Conservation (phyloP, 2,797 vertebrate genomes). For the Glossophaga mutica region DNA sequence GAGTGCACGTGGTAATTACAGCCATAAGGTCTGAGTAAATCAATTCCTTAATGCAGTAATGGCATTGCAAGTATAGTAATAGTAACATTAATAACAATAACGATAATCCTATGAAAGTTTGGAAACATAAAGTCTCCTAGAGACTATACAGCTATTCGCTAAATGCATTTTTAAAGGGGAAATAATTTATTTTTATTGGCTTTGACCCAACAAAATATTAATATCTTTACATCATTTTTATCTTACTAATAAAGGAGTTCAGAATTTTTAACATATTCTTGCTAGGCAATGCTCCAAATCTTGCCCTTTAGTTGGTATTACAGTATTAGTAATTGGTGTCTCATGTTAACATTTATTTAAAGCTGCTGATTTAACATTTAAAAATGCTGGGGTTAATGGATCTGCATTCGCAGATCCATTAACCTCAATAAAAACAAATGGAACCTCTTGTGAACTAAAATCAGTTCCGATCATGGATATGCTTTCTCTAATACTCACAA, state of each 20-base stretch:
- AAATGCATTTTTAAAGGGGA: slow-evolving; percentile 66
- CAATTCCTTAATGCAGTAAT: slow-evolving; percentile 50
- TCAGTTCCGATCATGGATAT: slow-evolving; percentile 84
- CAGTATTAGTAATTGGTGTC: slow-evolving; percentile 84
- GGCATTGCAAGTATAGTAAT: slow-evolving; percentile 52
- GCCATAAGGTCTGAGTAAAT: slow-evolving; percentile 60
- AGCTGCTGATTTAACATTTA: slow-evolving; percentile 89
- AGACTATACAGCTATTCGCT: slow-evolving; percentile 54
- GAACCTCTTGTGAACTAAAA: slow-evolving; percentile 86
- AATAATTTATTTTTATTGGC: slow-evolving; percentile 71
- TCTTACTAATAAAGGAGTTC: slow-evolving; percentile 78
- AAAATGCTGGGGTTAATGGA: slow-evolving; percentile 87
- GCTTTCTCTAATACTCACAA: slow-evolving; percentile 82
- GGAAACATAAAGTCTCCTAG: slow-evolving; percentile 61
- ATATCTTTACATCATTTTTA: slow-evolving; percentile 66
- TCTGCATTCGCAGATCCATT: slow-evolving; percentile 84
- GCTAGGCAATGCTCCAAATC: slow-evolving; percentile 79
- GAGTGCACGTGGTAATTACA: slow-evolving; percentile 57
- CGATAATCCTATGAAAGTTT: slow-evolving; percentile 56
- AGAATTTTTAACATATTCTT: slow-evolving; percentile 79
- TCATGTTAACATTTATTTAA: slow-evolving; percentile 87
- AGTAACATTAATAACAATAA: slow-evolving; percentile 65
- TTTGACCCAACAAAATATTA: slow-evolving; percentile 66
- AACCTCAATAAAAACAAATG: slow-evolving; percentile 89
- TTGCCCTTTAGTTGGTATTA: slow-evolving; percentile 85